phyloP scores from a whole-genome alignment of 1,140 invertebrate genomes.

The Cherax quadricarinatus region DNA sequence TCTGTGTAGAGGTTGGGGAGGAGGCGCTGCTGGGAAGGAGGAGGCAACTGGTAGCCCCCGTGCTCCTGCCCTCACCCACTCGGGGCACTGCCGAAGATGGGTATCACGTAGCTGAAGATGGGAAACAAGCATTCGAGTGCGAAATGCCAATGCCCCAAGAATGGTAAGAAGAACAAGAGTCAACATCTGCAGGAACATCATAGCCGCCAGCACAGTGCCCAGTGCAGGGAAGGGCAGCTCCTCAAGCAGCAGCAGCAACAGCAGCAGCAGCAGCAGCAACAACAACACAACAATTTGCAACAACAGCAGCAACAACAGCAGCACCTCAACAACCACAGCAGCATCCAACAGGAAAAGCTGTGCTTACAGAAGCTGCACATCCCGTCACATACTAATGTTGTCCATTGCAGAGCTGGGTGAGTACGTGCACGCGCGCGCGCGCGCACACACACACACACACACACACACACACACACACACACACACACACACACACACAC shows the following conservation, averaged over 20 bases:
- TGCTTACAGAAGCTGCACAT: background rate
- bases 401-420: constrained; percentile 4
- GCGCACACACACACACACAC: too few relatives aligned
- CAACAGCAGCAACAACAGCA: background rate
- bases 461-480: too few relatives aligned
- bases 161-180: background rate
- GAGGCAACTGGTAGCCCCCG: too few relatives aligned
- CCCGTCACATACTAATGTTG: background rate
- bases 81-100: background rate
- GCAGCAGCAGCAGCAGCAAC: background rate
- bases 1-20: too few relatives aligned
- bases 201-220: background rate
- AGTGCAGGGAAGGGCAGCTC: background rate
- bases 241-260: background rate
- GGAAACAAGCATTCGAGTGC: background rate
- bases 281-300: background rate
- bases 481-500: too few relatives aligned
- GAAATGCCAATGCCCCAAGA: constrained; percentile 6
- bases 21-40: too few relatives aligned
- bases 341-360: background rate
- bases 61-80: background rate
- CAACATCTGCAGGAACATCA: background rate
- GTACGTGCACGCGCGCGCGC: background rate
- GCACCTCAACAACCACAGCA: background rate
- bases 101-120: background rate